Evolutionary conservation across 1,140 invertebrate species (phyloP), one percentile per base, ranked within the genome.

Genomic region (Drosophila punjabiensis): DNA sequence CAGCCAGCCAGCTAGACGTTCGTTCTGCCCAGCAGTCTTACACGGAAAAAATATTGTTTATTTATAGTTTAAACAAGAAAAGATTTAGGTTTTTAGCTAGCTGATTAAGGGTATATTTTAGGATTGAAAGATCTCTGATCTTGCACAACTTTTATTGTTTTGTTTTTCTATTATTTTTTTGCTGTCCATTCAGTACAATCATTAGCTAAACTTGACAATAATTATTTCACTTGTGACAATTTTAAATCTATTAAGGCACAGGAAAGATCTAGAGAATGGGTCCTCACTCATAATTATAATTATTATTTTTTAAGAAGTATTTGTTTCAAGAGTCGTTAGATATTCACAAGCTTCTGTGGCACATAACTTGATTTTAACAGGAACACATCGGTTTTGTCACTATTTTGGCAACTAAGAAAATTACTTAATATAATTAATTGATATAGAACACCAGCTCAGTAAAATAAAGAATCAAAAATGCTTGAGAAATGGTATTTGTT

Each of bases 41-140:
- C 68, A 71, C 68, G 4, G 68, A 20, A 69, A 69, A 67, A 71
- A 69, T 18, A 24, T 10, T 24, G 4, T 24, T 24, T 56, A 2
- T 56, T 20, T 55, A 20, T 5, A 5, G 13, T 55, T 35, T 20
- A 20, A 5, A 14, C 8, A 5, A 14, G 20, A 55, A 20, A 28
- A 18, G 4, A 35, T 37, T 3, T 0, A 7, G 11, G 11, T 6
- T 24, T 56, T 41, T 28, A 59, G 56, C 16, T 48, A 35, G 39
- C 24, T 41, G 0, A 14, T 55, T 9, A 10, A 0, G 18, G 18
- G 13, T 16, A 9, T 9, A 37, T 24, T 24, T 11, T 9, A 18
- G 6, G n/a, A 5, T 28, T 47, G 0, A 39, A 39, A 5, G 6
- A 5, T 11, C 1, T 3, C 35, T 37, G 5, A 14, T 14, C 14